These are phyloP conservation scores for Lamprotornis superbus DNA, from an alignment of 2,113 vertebrate genomes.

Conservation along the genomic window DNA sequence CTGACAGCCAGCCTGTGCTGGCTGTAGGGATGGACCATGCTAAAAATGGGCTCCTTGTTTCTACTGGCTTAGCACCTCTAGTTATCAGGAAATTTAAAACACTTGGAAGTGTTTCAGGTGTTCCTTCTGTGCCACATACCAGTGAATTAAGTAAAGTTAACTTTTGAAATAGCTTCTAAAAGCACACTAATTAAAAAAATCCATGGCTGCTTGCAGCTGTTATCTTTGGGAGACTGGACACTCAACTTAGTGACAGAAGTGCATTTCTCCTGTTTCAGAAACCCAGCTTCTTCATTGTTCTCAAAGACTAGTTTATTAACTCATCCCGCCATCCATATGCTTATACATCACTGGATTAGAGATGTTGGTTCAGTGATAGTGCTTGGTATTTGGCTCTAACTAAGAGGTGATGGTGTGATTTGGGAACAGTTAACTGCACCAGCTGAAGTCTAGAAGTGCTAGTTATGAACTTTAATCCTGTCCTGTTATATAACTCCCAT, in stretches of 20 bases:
- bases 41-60: not conserved
- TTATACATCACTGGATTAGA: not conserved
- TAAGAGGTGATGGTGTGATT: not conserved
- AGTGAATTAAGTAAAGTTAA: not conserved
- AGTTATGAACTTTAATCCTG: not conserved
- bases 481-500: not conserved
- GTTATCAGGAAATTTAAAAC: not conserved
- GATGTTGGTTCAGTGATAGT: not conserved
- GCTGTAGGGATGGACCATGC: not conserved
- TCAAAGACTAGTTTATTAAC: not conserved
- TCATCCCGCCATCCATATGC: not conserved
- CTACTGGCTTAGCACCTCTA: not conserved
- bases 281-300: not conserved
- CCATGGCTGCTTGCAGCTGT: not conserved
- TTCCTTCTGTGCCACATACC: not conserved
- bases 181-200: not conserved
- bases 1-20: not conserved
- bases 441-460: not conserved
- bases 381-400: not conserved
- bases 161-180: not conserved
- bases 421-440: not conserved
- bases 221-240: not conserved
- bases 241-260: not conserved
- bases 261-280: not conserved
- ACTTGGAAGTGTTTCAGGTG: not conserved